phyloP scores from a whole-genome alignment of 2,113 vertebrate genomes.

The Epinephelus cyanopodus region DNA sequence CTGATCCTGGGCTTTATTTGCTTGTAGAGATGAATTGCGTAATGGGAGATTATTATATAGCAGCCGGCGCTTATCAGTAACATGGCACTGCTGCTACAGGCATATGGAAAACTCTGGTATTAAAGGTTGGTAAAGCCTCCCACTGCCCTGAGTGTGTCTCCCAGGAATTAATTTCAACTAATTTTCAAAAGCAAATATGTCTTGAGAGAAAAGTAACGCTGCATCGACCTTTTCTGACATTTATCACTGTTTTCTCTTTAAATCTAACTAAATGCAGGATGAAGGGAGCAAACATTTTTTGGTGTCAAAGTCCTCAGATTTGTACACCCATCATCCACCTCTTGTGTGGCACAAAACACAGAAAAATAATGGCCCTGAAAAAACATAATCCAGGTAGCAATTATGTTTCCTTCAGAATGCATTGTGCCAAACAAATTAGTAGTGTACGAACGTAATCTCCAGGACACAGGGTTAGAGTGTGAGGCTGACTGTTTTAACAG shows the following conservation, averaged over 20 bases:
- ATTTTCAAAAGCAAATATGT: neutral
- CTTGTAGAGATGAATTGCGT: no score
- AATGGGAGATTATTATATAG: no score
- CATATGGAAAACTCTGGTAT: neutral
- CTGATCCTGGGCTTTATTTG: no score
- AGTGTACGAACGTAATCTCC: neutral
- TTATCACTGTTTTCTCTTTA: neutral
- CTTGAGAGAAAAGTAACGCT: neutral
- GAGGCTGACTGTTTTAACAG: slow-evolving; percentile 27
- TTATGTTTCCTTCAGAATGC: neutral
- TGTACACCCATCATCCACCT: neutral
- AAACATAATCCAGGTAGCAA: neutral
- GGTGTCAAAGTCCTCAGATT: neutral
- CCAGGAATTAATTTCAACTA: neutral
- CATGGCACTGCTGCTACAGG: no score
- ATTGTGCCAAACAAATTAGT: slow-evolving; percentile 13
- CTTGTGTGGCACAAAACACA: neutral
- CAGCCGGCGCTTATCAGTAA: no score
- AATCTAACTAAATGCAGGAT: neutral
- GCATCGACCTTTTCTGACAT: neutral
- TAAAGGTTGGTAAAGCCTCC: neutral
- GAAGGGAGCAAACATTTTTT: neutral
- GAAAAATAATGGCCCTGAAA: neutral
- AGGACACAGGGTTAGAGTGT: neutral
- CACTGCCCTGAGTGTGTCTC: neutral